These are phyloP conservation scores for Ctena decussata DNA, from an alignment of 2,888 invertebrate species.

Conservation along the genomic window DNA sequence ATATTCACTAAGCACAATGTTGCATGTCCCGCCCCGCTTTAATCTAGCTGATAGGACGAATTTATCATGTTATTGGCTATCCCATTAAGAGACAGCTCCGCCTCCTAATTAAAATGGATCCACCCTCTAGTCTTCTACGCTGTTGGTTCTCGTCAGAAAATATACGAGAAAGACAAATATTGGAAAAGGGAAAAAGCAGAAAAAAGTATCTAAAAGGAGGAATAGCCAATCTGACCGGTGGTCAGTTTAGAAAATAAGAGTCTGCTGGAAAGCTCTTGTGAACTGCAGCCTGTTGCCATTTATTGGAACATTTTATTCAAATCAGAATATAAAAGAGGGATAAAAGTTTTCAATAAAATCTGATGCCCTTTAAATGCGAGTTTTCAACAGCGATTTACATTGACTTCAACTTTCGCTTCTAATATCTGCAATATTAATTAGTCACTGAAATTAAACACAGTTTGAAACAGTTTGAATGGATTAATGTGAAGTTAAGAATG, in stretches of 20 bases:
- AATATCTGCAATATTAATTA: too few species aligned
- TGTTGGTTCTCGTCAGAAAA: neutral
- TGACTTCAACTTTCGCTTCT: too few species aligned
- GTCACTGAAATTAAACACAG: too few species aligned
- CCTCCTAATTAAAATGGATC: neutral
- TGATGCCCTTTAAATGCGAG: too few species aligned
- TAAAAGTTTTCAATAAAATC: too few species aligned
- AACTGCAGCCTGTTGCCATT: too few species aligned
- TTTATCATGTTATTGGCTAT: conserved; percentile 2
- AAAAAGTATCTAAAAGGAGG: neutral
- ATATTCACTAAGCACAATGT: too few species aligned
- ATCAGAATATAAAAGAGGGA: too few species aligned
- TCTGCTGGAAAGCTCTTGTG: neutral
- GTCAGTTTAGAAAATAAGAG: neutral
- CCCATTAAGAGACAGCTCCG: neutral
- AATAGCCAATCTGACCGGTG: neutral
- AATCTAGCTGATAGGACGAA: neutral
- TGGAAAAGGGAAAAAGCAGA: neutral
- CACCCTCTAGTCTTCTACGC: neutral
- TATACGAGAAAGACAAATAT: neutral
- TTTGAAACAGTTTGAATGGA: too few species aligned
- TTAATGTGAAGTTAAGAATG: neutral
- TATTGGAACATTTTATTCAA: too few species aligned
- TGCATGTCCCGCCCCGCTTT: too few species aligned
- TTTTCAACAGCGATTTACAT: too few species aligned